Evolutionary conservation across 2,113 vertebrate genomes (phyloP).

Genomic region (Harpagus bidentatus): DNA sequence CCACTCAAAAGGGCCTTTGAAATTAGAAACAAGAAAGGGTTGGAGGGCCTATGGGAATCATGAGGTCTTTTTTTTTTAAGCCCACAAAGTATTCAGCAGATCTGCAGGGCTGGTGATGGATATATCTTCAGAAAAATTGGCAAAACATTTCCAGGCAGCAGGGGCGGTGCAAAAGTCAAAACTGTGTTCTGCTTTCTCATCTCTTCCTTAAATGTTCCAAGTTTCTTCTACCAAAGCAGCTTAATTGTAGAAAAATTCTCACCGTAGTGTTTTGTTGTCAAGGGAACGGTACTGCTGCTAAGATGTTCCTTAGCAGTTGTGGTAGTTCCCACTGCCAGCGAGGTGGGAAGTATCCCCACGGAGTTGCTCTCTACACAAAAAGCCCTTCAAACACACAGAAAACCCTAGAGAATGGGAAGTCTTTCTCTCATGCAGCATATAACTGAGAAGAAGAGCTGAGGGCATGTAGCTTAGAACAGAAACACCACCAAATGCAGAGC

Average conservation of each 20-base stretch:
- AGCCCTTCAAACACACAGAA: background rate
- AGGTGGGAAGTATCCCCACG: background rate
- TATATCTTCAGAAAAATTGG: background rate
- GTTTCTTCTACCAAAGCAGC: background rate
- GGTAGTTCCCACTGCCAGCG: background rate
- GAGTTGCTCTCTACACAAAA: background rate
- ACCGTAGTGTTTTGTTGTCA: background rate
- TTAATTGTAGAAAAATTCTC: background rate
- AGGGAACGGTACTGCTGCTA: background rate
- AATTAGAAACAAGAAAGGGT: conserved; percentile 72
- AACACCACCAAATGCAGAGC: background rate
- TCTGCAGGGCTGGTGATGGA: background rate
- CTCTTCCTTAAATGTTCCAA: background rate
- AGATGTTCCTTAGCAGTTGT: background rate
- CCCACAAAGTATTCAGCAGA: background rate
- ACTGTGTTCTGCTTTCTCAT: background rate
- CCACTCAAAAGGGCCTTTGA: conserved; percentile 74
- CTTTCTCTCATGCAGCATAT: background rate
- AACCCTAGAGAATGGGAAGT: background rate
- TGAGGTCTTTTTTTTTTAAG: background rate
- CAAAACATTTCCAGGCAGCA: background rate
- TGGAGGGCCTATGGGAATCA: conserved; percentile 41
- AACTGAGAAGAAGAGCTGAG: background rate
- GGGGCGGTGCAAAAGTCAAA: background rate
- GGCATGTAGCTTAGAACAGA: background rate